These are phyloP conservation scores for Chaetura pelagica DNA, from an alignment of 2,113 vertebrate species.

Conservation along the genomic window DNA sequence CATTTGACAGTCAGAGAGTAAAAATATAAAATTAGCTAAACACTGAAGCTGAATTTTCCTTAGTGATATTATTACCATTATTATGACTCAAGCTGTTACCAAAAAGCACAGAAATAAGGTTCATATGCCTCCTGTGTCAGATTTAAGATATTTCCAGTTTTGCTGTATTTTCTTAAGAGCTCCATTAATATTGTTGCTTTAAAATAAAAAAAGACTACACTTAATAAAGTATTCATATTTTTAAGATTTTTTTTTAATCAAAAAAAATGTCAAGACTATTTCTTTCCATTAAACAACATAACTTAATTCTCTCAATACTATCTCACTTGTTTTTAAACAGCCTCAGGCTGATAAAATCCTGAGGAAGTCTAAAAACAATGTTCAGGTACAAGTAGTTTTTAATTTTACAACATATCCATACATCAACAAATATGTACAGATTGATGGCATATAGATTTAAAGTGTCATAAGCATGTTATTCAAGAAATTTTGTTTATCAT, in stretches of 20 bases:
- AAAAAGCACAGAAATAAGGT: neutral
- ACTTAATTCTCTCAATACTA: neutral
- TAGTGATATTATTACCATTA: neutral
- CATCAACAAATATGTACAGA: neutral
- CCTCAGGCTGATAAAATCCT: neutral
- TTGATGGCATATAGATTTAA: neutral
- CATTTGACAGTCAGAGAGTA: neutral
- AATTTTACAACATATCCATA: neutral
- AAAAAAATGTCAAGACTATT: neutral
- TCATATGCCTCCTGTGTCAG: neutral
- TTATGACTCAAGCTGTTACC: neutral
- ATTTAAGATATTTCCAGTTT: neutral
- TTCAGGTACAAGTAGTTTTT: neutral
- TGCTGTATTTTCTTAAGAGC: neutral
- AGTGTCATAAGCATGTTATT: neutral
- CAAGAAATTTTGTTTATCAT: neutral
- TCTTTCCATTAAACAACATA: neutral
- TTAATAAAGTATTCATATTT: neutral
- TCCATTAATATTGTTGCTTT: neutral
- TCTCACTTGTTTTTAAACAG: neutral
- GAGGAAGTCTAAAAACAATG: neutral
- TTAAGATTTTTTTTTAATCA: neutral
- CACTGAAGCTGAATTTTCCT: neutral
- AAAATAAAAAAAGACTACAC: neutral
- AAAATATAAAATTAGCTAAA: neutral